Base-by-base conservation (phyloP, 2,113 vertebrate species). In the Oplegnathus fasciatus region DNA sequence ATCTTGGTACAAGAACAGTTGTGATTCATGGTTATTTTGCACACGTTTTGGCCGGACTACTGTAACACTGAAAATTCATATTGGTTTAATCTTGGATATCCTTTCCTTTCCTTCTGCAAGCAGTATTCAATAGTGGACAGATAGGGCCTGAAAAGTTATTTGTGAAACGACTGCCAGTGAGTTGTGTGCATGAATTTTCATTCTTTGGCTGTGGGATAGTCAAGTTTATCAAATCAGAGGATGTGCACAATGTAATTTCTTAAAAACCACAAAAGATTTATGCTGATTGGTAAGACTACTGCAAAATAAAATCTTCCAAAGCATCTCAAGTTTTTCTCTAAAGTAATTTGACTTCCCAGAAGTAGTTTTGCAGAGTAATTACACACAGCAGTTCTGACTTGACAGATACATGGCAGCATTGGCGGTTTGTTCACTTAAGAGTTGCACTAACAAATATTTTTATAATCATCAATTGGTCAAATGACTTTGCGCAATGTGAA, bases 11-110 rank as follows among this genome's bases (percentile, higher is more conserved):
- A 13, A 77, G 89, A 86, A 82, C 75, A 67, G 66, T 88, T 75
- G 82, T 93, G 91, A 95, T 92, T 93, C 93, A 93, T 91, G 81
- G 65, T 77, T 88, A 88, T 90, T 88, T 87, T 88, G 86, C 89
- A 90, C 91, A 91, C 81, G n/a, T 70, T 89, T 89, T 92, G 90
- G 93, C 89, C 3, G 2, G 65, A 90, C 85, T 78, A 85, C 88
- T 90, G 81, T 87, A 78, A 80, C 18, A 37, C 70, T 55, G 60
- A 74, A 58, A 61, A 80, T 83, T 55, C 86, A 89, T 87, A 66
- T 78, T 91, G 86, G 62, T 89, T 92, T 86, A 80, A 85, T 93
- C 84, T 86, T 17, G 20, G 72, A 57, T 57, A 72, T 84, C 37
- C 69, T 75, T 83, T 78, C 66, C 75, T 50, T 57, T 86, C 28